Conservation (phyloP, 2,888 invertebrate genomes). For the Helicoverpa assulta region DNA sequence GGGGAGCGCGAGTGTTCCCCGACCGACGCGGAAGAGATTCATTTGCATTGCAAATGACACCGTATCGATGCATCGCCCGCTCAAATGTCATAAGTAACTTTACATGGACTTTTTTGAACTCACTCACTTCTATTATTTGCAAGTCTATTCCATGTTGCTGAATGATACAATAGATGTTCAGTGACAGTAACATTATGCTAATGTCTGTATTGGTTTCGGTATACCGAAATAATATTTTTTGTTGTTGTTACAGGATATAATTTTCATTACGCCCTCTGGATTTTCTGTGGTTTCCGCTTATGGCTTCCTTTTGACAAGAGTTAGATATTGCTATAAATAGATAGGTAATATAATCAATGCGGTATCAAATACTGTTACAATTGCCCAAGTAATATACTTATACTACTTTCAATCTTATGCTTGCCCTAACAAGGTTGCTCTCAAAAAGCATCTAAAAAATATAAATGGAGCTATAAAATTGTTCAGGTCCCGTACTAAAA, state of each 20-base stretch:
- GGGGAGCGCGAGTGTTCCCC: slow-evolving; percentile 21
- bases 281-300: neutral
- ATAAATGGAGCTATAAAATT: slow-evolving; percentile 12
- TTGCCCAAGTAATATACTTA: no score
- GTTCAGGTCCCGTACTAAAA: slow-evolving; percentile 14
- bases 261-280: neutral
- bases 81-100: slow-evolving; percentile 46
- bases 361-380: no score
- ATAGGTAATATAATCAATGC: neutral
- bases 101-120: slow-evolving; percentile 18
- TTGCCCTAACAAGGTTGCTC: neutral
- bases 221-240: neutral
- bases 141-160: neutral
- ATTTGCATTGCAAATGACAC: slow-evolving; percentile 75
- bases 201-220: no score
- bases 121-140: slow-evolving; percentile 19
- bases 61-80: slow-evolving; percentile 39
- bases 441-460: slow-evolving; percentile 16
- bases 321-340: neutral
- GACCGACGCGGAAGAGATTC: slow-evolving; percentile 43
- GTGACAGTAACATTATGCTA: neutral
- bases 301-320: neutral
- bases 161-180: neutral
- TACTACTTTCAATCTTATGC: no score
- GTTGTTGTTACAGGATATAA: neutral